Evolutionary conservation across 2,797 vertebrate species (phyloP), one percentile per base, ranked within the genome.

Genomic region (Acanthiza pusilla): DNA sequence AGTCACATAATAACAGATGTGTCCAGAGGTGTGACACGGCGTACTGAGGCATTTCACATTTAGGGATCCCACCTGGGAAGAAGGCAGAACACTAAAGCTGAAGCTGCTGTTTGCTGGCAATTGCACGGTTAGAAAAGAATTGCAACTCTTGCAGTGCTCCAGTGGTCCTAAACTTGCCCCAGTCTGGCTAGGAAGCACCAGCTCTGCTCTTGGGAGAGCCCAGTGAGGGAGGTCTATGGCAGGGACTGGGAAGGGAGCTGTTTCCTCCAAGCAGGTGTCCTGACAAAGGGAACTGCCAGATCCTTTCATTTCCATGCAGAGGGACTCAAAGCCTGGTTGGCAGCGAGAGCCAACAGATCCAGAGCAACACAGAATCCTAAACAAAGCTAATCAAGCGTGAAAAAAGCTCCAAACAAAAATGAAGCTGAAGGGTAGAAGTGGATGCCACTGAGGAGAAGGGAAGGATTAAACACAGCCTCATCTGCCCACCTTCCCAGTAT

Each of bases 1-100:
- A 42, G 98, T 99, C 96, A 99, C 99, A 68, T 98, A 99, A 97
- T 99, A 99, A 96, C 99, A 99, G 98, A 99, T 99, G 97, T 99
- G 99, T 81, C 99, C 99, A 5, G 98, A 99, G 5, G 99, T 99
- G 98, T 99, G 99, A 96, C 99, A 99, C 0, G 99, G 99, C 4
- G 99, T 99, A 20, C 98, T 98, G 85, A 99, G 98, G 95, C 99
- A 99, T 97, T 99, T 99, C 87, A 99, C 97, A 42, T 66, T 98
- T 25, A 99, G 98, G 19, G 99, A 99, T 86, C 99, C 99, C 94
- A 99, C 96, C 99, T 99, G 95, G 54, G 91, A 93, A 96, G 45
- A 87, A 73, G 92, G 87, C 75, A 65, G 54, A 30, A 48, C 77
- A 67, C 58, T 86, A 36, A 38, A 97, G 94, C 95, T 95, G 58